Percentiles rank a stretch among this genome's conserved stretches.
Conservation (phyloP, 2,113 vertebrate species). For the Pipra filicauda region DNA sequence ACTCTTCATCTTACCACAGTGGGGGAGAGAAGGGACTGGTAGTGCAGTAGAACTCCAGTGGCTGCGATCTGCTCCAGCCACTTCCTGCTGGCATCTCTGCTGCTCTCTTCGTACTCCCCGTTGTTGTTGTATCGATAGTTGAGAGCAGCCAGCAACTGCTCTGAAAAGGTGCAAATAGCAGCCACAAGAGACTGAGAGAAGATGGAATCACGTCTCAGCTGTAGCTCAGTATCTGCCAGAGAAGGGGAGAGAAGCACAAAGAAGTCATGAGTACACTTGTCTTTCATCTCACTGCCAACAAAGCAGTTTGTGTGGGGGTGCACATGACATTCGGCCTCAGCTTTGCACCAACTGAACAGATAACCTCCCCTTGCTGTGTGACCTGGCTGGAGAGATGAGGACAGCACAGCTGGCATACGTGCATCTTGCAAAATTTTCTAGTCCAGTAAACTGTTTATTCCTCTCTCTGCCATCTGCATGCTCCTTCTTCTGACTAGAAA, state of each 20-base stretch:
- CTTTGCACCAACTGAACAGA: background rate
- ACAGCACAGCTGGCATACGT: background rate
- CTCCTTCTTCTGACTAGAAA: background rate
- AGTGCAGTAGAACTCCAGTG: constrained; percentile 90
- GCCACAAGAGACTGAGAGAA: constrained; percentile 94
- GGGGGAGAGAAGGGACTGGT: constrained; percentile 88
- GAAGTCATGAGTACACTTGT: background rate
- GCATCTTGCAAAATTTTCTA: background rate
- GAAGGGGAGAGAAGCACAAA: background rate
- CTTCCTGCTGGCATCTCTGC: constrained; percentile 95
- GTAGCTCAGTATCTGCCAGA: constrained; percentile 86
- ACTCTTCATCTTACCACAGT: constrained; percentile 78
- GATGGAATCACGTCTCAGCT: constrained; percentile 90
- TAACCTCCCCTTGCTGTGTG: background rate
- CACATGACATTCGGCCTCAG: background rate
- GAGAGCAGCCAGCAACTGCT: constrained; percentile 91
- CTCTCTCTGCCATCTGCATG: background rate
- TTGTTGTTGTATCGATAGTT: constrained; percentile 92
- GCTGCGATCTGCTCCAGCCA: constrained; percentile 95
- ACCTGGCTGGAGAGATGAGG: background rate
- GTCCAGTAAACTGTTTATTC: background rate
- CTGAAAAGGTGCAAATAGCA: constrained; percentile 87
- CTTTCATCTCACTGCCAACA: background rate
- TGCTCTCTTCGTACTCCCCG: constrained; percentile 93
- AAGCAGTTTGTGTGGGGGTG: too few relatives aligned